Conservation (phyloP, 2,888 invertebrate genomes). For the Polydrusus tereticollis region DNA sequence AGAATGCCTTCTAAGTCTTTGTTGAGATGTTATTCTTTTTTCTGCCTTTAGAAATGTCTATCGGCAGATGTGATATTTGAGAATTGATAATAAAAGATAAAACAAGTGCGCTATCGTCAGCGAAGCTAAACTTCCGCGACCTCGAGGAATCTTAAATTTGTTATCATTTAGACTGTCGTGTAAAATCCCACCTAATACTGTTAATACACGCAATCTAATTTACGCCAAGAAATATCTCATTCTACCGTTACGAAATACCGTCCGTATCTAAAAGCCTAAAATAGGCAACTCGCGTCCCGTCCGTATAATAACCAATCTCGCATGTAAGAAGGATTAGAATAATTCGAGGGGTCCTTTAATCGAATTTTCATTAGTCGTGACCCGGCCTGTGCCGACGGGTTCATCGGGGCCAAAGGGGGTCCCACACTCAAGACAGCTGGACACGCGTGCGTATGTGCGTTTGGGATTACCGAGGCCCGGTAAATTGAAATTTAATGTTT, state of each 20-base stretch:
- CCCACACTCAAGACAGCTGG: slow-evolving; percentile 25
- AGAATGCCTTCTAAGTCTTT: too few species aligned
- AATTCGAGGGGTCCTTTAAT: slow-evolving; percentile 55
- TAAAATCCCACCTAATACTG: not conserved
- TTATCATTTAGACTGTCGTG: too few species aligned
- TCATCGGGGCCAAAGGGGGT: slow-evolving; percentile 17
- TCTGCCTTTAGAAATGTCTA: too few species aligned
- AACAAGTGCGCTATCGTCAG: too few species aligned
- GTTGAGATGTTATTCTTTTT: too few species aligned
- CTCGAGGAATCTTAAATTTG: too few species aligned
- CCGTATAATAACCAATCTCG: slow-evolving; percentile 48
- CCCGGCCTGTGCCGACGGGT: slow-evolving; percentile 29
- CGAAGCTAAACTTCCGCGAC: too few species aligned
- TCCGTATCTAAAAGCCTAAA: slow-evolving; percentile 30
- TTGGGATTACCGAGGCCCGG: slow-evolving; percentile 8
- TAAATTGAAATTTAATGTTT: slow-evolving; percentile 25
- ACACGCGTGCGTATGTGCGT: slow-evolving; percentile 42
- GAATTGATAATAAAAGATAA: too few species aligned
- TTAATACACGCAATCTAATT: slow-evolving; percentile 13
- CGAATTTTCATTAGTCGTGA: slow-evolving; percentile 57
- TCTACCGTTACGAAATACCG: slow-evolving; percentile 27
- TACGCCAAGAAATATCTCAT: slow-evolving; percentile 25
- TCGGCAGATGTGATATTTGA: too few species aligned
- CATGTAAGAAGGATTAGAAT: slow-evolving; percentile 51
- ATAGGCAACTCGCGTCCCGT: slow-evolving; percentile 29